Percentiles rank a stretch among this genome's conserved stretches.
Conservation (phyloP, 2,113 vertebrate genomes). For the Calonectris borealis region DNA sequence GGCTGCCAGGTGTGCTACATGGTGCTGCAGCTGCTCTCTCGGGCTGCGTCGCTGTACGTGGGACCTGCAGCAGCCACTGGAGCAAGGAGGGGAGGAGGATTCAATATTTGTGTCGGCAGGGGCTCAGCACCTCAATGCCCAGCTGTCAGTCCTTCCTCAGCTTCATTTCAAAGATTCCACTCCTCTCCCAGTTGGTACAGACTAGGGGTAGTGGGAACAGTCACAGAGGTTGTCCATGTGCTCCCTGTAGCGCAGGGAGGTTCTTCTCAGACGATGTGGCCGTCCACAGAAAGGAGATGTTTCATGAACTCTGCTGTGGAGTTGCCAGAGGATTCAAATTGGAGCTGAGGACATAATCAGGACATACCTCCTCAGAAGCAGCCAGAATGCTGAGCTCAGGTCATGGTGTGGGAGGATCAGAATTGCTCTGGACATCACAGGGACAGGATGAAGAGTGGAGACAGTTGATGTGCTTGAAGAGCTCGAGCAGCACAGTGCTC, state of each 20-base stretch:
- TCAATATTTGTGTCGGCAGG: background rate
- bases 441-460: background rate
- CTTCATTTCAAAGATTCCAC: background rate
- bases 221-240: background rate
- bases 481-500: background rate
- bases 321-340: background rate
- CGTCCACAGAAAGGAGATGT: background rate
- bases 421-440: background rate
- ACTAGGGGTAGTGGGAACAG: background rate
- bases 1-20: fast-evolving
- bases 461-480: background rate
- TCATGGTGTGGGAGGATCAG: background rate
- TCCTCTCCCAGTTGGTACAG: background rate
- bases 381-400: background rate
- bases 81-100: background rate
- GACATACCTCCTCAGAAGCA: background rate
- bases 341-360: background rate
- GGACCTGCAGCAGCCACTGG: background rate
- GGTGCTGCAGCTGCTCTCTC: background rate
- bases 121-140: background rate
- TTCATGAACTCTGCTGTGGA: background rate
- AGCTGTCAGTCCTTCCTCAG: background rate
- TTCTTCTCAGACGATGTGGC: background rate
- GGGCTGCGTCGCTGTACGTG: background rate
- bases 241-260: background rate